These are phyloP conservation scores for Choristoneura fumiferana DNA, from an alignment of 1,140 invertebrate species.

Conservation along the genomic window DNA sequence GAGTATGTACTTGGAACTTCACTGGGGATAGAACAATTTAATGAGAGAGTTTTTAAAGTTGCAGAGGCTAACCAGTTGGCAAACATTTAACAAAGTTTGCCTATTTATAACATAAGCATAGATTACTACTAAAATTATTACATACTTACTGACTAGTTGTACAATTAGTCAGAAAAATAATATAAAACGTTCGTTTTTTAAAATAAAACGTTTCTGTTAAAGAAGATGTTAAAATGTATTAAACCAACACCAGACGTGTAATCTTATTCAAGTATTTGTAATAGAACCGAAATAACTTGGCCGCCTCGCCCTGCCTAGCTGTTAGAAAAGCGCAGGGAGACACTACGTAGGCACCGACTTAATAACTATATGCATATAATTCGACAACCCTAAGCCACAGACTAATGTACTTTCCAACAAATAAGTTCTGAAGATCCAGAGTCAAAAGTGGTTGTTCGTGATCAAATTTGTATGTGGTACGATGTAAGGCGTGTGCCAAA, in stretches of 20 bases:
- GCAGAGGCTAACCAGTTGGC: too few species aligned
- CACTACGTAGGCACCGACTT: slow-evolving; percentile 25
- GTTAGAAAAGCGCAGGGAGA: slow-evolving; percentile 22
- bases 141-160: too few species aligned
- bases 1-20: too few species aligned
- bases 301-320: neutral
- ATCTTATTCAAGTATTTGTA: neutral
- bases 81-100: too few species aligned
- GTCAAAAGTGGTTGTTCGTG: slow-evolving; percentile 31
- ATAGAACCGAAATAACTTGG: neutral
- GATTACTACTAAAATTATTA: too few species aligned
- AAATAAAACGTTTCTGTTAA: too few species aligned
- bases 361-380: slow-evolving; percentile 34
- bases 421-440: slow-evolving; percentile 15
- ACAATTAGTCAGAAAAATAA: too few species aligned
- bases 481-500: slow-evolving; percentile 34
- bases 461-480: slow-evolving; percentile 38
- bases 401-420: slow-evolving; percentile 10
- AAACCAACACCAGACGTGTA: neutral
- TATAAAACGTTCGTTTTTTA: too few species aligned
- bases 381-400: slow-evolving; percentile 23
- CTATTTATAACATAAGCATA: too few species aligned
- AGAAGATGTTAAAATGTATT: neutral
- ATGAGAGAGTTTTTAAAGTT: too few species aligned
- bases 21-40: too few species aligned